Percentiles rank a stretch among this genome's conserved stretches.
Conservation (phyloP, 2,888 invertebrate genomes). For the Keiferia lycopersicella region DNA sequence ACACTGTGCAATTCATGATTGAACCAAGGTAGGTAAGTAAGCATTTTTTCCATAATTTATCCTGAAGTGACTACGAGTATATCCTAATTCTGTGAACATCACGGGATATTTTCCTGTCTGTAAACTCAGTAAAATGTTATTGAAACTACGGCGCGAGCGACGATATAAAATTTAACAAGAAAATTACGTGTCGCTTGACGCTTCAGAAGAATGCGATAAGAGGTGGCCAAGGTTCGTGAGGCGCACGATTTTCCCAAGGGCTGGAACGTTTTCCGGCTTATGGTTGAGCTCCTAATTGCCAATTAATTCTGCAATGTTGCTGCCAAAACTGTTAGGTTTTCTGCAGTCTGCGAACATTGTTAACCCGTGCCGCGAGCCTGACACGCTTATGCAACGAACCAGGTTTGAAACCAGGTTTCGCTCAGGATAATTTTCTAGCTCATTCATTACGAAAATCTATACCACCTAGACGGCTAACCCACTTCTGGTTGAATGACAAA, state of each 20-base stretch:
- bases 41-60: conserved; percentile 13
- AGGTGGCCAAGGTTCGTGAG: conserved; percentile 38
- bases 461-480: conserved; percentile 15
- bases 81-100: not conserved
- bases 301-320: conserved; percentile 56
- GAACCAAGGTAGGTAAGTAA: no score
- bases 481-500: conserved; percentile 23
- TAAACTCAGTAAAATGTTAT: not conserved
- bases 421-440: conserved; percentile 36
- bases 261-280: conserved; percentile 38
- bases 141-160: not conserved
- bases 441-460: conserved; percentile 32
- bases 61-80: conserved; percentile 13
- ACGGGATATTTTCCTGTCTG: conserved; percentile 8
- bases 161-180: conserved; percentile 28
- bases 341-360: conserved; percentile 53
- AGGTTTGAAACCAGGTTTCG: conserved; percentile 48
- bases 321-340: conserved; percentile 60
- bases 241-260: conserved; percentile 37
- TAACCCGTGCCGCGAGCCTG: conserved; percentile 51
- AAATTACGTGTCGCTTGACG: conserved; percentile 24
- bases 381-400: conserved; percentile 69
- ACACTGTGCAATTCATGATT: no score
- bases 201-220: conserved; percentile 34
- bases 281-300: conserved; percentile 48